A percentile compares a stretch with the other conserved stretches of the same genome.
phyloP scores from a whole-genome alignment of 2,888 invertebrate species.

The Catocala nupta region DNA sequence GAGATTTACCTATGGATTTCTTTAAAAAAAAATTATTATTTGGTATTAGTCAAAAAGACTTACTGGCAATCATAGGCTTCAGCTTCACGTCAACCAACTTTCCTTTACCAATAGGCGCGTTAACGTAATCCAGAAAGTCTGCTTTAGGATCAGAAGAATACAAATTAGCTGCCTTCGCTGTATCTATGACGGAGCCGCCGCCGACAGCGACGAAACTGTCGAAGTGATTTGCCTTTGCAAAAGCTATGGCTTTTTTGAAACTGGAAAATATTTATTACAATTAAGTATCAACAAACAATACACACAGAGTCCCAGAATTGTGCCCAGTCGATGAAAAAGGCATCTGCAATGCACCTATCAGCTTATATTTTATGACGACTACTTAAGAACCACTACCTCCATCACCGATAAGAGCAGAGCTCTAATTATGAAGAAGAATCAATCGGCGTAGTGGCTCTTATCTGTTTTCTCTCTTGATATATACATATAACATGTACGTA shows the following conservation, averaged over 20 bases:
- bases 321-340: too few species aligned
- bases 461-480: too few species aligned
- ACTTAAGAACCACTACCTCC: too few species aligned
- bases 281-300: not conserved
- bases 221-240: constrained; percentile 91
- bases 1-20: too few species aligned
- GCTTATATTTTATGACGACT: too few species aligned
- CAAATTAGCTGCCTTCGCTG: constrained; percentile 97
- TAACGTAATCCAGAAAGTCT: constrained; percentile 95
- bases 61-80: constrained; percentile 94
- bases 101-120: constrained; percentile 94
- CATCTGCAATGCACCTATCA: too few species aligned
- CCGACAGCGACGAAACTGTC: constrained; percentile 96
- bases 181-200: constrained; percentile 97
- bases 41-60: constrained; percentile 43
- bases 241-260: constrained; percentile 90
- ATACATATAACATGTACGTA: too few species aligned
- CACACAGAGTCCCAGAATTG: too few species aligned
- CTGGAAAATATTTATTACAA: constrained; percentile 50
- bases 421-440: too few species aligned
- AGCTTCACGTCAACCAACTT: constrained; percentile 90
- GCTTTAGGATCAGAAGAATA: constrained; percentile 93
- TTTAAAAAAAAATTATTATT: too few species aligned
- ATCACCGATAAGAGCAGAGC: too few species aligned
- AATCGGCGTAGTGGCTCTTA: too few species aligned